Conservation (phyloP, 2,888 invertebrate species). For the Aspidiotus rigidus region DNA sequence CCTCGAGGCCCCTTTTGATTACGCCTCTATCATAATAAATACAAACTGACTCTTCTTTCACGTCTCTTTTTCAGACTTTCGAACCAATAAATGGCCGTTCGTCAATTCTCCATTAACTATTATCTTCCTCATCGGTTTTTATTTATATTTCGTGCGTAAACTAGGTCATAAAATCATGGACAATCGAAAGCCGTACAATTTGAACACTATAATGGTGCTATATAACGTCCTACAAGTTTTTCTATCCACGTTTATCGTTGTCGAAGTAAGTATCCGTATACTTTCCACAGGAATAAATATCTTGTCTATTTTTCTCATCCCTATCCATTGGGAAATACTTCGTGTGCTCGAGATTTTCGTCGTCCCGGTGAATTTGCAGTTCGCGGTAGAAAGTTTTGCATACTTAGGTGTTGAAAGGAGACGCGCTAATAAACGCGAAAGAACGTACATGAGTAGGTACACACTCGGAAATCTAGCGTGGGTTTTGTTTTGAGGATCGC, state of each 20-base stretch:
- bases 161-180: slow-evolving; percentile 31
- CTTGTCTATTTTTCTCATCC: neutral
- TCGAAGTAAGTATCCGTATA: slow-evolving; percentile 21
- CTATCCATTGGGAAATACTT: no score
- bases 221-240: slow-evolving; percentile 32
- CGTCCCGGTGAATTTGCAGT: no score
- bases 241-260: slow-evolving; percentile 23
- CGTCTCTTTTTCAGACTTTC: slow-evolving; percentile 23
- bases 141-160: slow-evolving; percentile 23
- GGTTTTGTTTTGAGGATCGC: no score
- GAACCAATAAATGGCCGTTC: slow-evolving; percentile 27
- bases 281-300: neutral
- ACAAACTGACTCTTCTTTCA: neutral
- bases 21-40: neutral
- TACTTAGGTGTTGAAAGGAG: no score
- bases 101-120: slow-evolving; percentile 24
- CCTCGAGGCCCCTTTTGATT: no score
- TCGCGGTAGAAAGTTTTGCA: no score
- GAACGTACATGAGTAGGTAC: no score
- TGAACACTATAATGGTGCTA: slow-evolving; percentile 28
- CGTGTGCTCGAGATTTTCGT: no score
- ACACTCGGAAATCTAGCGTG: no score
- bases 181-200: slow-evolving; percentile 29
- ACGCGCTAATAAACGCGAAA: no score
- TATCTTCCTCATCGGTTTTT: slow-evolving; percentile 13